Conservation (phyloP, 2,888 invertebrate species). For the Lasioglossum calceatum region DNA sequence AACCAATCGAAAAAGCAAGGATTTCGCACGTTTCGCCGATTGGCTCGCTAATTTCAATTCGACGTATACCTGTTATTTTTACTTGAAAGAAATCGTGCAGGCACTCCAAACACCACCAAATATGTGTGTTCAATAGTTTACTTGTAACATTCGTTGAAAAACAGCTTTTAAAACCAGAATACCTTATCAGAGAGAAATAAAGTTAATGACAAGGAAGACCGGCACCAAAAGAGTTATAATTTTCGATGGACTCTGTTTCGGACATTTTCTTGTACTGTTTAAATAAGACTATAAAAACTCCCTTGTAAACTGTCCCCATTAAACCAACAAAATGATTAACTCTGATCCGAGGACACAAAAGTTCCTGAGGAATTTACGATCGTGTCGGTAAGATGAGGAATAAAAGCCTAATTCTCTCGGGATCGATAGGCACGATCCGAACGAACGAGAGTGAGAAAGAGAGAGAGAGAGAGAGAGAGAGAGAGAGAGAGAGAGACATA, state of each 20-base stretch:
- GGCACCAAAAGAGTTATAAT: not conserved
- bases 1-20: not conserved
- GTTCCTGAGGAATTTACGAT: not conserved
- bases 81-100: not conserved
- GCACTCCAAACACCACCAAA: not conserved
- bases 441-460: too few species aligned
- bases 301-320: not conserved
- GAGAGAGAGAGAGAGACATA: not conserved
- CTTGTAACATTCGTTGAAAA: not conserved
- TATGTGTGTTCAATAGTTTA: not conserved
- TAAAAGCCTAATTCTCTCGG: conserved; percentile 2
- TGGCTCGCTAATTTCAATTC: not conserved
- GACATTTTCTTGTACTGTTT: not conserved
- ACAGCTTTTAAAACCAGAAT: not conserved
- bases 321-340: not conserved
- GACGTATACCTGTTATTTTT: not conserved
- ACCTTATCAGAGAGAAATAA: not conserved
- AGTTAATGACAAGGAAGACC: not conserved
- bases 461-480: not conserved
- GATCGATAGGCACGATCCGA: not conserved
- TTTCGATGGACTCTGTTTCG: not conserved
- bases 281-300: not conserved
- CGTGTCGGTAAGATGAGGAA: not conserved
- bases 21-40: not conserved
- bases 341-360: not conserved